These are phyloP conservation scores for Globodera ellingtonae DNA, from an alignment of 1,140 invertebrate genomes.

Conservation along the genomic window DNA sequence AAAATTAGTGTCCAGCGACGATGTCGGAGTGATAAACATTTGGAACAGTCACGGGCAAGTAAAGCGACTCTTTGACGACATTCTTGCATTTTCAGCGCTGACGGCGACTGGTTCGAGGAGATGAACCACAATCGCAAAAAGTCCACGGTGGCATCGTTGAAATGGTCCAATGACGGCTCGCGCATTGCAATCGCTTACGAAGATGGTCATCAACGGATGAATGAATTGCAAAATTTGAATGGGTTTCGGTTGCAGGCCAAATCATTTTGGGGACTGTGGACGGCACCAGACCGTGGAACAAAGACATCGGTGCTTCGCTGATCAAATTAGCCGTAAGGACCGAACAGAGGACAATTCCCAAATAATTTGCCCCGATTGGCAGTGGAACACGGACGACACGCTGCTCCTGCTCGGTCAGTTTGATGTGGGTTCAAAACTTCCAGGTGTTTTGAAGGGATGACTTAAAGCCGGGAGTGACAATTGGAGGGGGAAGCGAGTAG, in stretches of 20 bases:
- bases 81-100: slow-evolving; percentile 7
- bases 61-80: slow-evolving; percentile 12
- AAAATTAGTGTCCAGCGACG: slow-evolving; percentile 93
- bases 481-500: background rate
- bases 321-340: slow-evolving; percentile 64
- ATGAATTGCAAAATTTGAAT: slow-evolving; percentile 15
- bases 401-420: slow-evolving; percentile 80
- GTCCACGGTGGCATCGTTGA: slow-evolving; percentile 89
- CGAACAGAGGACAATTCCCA: background rate
- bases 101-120: slow-evolving; percentile 94
- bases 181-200: slow-evolving; percentile 99
- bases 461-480: too few relatives aligned
- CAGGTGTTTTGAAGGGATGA: too few relatives aligned
- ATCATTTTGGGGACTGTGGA: slow-evolving; percentile 92
- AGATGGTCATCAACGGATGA: slow-evolving; percentile 74
- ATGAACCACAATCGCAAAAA: slow-evolving; percentile 99
- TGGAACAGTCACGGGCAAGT: slow-evolving; percentile 84
- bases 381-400: slow-evolving; percentile 93
- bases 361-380: slow-evolving; percentile 31
- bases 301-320: slow-evolving; percentile 80
- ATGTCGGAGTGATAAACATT: slow-evolving; percentile 94
- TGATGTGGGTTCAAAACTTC: too few relatives aligned
- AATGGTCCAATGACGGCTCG: slow-evolving; percentile 93
- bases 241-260: slow-evolving; percentile 69
- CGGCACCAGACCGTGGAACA: slow-evolving; percentile 96